Conservation (phyloP, 2,113 vertebrate genomes). For the Trematomus loennbergii region DNA sequence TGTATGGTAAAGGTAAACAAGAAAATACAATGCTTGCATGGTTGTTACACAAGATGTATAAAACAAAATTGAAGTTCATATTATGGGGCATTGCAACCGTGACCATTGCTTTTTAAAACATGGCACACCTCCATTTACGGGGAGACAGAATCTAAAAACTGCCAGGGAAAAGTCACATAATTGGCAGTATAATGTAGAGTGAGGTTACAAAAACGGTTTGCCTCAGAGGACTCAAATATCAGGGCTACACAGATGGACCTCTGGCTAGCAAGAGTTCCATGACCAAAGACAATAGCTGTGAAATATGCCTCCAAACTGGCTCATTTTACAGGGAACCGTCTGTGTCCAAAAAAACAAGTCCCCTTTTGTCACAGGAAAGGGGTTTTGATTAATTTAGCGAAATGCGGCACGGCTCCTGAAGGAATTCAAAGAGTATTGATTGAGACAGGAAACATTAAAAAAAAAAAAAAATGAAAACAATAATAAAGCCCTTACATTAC, state of each 20-base stretch:
- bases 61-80: slow-evolving; percentile 10
- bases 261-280: slow-evolving; percentile 36
- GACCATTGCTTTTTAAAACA: slow-evolving; percentile 15
- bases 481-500: slow-evolving; percentile 73
- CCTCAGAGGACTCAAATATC: slow-evolving; percentile 36
- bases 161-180: slow-evolving; percentile 33
- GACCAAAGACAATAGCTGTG: slow-evolving; percentile 39
- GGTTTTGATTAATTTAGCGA: slow-evolving; percentile 40
- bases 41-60: slow-evolving; percentile 37
- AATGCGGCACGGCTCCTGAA: slow-evolving; percentile 46
- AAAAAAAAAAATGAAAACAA: slow-evolving; percentile 46
- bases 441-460: slow-evolving; percentile 16
- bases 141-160: slow-evolving; percentile 34
- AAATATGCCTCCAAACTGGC: slow-evolving; percentile 42
- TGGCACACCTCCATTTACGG: slow-evolving; percentile 34
- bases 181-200: slow-evolving; percentile 45
- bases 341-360: background rate
- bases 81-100: slow-evolving; percentile 19
- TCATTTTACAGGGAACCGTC: slow-evolving; percentile 48
- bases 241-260: slow-evolving; percentile 40
- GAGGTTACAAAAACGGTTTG: slow-evolving; percentile 41
- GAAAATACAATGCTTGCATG: slow-evolving; percentile 43
- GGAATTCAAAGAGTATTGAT: slow-evolving; percentile 43
- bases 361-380: slow-evolving; percentile 32
- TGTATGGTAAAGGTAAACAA: slow-evolving; percentile 27